Base-by-base conservation (phyloP, 2,888 invertebrate species). In the Chrysolina americana region DNA sequence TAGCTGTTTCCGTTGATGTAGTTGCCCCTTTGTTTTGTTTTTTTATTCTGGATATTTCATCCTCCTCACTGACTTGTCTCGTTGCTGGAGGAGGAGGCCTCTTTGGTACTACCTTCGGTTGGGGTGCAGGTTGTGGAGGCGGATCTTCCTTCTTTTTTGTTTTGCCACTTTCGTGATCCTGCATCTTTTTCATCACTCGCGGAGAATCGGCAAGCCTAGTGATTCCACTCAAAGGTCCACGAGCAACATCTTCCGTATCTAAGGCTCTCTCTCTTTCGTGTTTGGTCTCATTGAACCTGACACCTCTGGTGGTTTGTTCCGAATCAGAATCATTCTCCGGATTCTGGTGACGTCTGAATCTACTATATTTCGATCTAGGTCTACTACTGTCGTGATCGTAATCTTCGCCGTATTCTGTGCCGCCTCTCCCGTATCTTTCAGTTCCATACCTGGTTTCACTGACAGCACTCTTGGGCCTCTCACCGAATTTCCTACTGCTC, bases 171-270 rank as follows among this genome's bases (percentile, higher is more conserved):
- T 92, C 90, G 87, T 92, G 93, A 80, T 97, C 96, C 83, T 96
- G 93, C 82, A 97, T 91, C 78, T 96, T 93, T 87, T 96, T 95
- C 92, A 97, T 96, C 9, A 97, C 96, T 73, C 96, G 91, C 0
- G 96, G 94, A 68, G 96, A 96, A 86, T 97, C 97, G 70, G 94
- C 93, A 41, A 97, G 89, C 53, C 96, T 91, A 76, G 95, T 95
- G 83, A 97, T 96, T 70, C 97, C 97, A 88, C 96, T 96, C 2
- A 98, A 90, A 8, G 97, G 97, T 13, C 90, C 95, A 65, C 93
- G 91, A 13, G 96, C 94, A 0, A 95, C 96, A 85, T 97, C 97
- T 89, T 97, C 97, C 9, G 96, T 96, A 84, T 96, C 97, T 73
- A 94, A 89, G 0, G 96, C 95, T 44, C 92, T 90, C 83, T 94